These are phyloP conservation scores for Chloroceryle amazona DNA, from an alignment of 2,797 vertebrate genomes.

Conservation along the genomic window DNA sequence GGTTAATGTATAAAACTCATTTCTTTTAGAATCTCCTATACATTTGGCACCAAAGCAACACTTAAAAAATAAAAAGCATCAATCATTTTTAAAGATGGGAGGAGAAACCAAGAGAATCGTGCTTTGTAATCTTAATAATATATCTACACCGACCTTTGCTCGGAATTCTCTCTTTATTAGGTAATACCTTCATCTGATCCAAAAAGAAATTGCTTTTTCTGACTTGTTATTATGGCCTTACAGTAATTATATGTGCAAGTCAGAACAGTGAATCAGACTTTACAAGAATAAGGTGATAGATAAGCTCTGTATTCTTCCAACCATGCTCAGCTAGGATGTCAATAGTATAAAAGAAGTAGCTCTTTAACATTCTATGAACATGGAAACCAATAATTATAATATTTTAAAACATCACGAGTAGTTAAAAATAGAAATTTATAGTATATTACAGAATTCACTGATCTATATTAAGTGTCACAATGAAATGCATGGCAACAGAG, in stretches of 20 bases:
- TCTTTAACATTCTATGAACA: neutral
- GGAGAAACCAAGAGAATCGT: neutral
- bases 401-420: neutral
- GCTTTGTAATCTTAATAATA: neutral
- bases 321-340: neutral
- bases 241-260: neutral
- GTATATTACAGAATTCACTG: neutral
- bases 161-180: slow-evolving; percentile 25
- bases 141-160: neutral
- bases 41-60: neutral
- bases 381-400: neutral
- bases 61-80: neutral
- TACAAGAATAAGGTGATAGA: neutral
- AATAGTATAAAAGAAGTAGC: neutral
- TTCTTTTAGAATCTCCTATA: slow-evolving; percentile 40
- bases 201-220: slow-evolving; percentile 32
- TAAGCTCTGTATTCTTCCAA: neutral
- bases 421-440: neutral
- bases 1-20: slow-evolving; percentile 63
- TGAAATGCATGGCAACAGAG: neutral
- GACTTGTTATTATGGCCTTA: neutral
- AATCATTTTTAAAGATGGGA: slow-evolving; percentile 30
- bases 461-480: neutral
- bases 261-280: slow-evolving; percentile 22
- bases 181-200: slow-evolving; percentile 7